Evolutionary conservation across 2,113 vertebrate genomes (phyloP).

Genomic region (Chaetorhynchus papuensis): DNA sequence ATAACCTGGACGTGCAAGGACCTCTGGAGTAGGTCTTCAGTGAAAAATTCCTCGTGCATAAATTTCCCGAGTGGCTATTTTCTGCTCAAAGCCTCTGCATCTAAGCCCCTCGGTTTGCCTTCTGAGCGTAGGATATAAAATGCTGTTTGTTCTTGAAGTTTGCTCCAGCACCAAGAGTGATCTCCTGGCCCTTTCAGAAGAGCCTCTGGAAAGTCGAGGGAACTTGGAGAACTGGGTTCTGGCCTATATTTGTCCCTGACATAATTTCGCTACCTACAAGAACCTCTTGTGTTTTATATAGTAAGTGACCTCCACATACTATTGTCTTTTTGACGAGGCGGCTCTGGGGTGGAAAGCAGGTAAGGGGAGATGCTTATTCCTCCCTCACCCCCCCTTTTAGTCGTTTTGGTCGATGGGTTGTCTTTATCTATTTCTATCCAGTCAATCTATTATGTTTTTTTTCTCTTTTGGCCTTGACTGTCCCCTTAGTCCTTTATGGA

Average conservation of each 20-base stretch:
- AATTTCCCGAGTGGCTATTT: neutral
- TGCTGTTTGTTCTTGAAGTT: neutral
- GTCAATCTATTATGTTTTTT: neutral
- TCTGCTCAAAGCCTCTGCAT: neutral
- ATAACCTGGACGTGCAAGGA: neutral
- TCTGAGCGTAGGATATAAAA: neutral
- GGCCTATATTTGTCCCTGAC: constrained; percentile 38
- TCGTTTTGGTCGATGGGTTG: neutral
- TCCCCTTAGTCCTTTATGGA: constrained; percentile 25
- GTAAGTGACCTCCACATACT: neutral
- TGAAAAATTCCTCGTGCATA: neutral
- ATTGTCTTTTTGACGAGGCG: neutral
- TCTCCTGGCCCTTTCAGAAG: neutral
- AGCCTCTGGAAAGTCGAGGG: constrained; percentile 16
- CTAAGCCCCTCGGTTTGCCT: neutral
- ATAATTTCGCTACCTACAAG: neutral
- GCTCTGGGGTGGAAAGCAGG: neutral
- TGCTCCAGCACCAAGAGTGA: neutral
- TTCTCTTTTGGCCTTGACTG: neutral
- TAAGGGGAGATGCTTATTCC: neutral
- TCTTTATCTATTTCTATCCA: neutral
- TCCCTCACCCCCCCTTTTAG: neutral
- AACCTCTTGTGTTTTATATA: neutral
- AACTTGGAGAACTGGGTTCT: constrained; percentile 16
- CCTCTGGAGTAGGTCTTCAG: neutral